Base-by-base conservation (phyloP, 2,888 invertebrate species). In the Mimas tiliae region DNA sequence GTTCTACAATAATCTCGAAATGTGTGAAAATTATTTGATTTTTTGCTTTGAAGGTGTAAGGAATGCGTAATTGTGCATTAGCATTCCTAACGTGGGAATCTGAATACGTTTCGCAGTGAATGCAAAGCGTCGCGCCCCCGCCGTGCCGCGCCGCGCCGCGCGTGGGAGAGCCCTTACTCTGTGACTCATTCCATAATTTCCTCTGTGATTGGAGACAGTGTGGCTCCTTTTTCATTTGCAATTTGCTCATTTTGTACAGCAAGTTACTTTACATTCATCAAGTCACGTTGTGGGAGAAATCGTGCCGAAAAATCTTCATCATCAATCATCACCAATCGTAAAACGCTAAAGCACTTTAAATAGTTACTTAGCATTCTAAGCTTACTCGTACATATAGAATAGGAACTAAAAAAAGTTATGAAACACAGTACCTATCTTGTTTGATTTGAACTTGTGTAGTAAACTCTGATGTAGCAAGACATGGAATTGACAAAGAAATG, bases 131-230 rank as follows among this genome's bases (percentile, higher is more conserved):
- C 34, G 11, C 55, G 16, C 19, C 16, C 34, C 55, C 55, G 12
- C 55, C 34, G 9, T 7, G 42, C 42, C 42, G 42, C 11, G 42
- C 42, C 42, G 42, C 33, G 53, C 34, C 14, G 55, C 55, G 66
- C 21, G 45, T 64, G 67, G 67, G 65, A 70, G 64, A 67, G 65
- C 68, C 66, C 55, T 67, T 51, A 45, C 33, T 58, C 45, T 67
- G n/a, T n/a, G 68, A 70, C 52, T 70, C 69, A 69, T 52, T 67
- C n/a, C 45, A 45, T 55, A 34, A 16, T 55, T 55, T 55, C 12
- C 16, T 9, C 9, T 34, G 16, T 33, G n/a, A 53, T 55, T 34
- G n/a, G 34, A 55, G 16, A 55, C 34, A 16, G 34, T 34, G 14
- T 16, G 16, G n/a, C 9, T 38, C 55, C 34, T 34, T 38, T 16